Percentiles rank a stretch among this genome's conserved stretches.
phyloP scores from a whole-genome alignment of 2,113 vertebrate species.

The Cyanoderma ruficeps region DNA sequence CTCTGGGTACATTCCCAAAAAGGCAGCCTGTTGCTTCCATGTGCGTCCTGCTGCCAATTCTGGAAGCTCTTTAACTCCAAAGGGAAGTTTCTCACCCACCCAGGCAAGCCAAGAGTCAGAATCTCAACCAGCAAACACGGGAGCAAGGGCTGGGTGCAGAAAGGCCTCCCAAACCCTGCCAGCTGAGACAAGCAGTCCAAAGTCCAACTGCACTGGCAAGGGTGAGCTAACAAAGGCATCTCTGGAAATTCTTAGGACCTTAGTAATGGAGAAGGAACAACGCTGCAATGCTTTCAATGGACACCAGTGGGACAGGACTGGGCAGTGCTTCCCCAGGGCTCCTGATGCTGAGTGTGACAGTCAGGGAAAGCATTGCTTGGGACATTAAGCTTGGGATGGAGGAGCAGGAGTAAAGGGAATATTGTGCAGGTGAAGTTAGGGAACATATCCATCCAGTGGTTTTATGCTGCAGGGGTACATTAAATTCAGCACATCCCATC shows the following conservation, averaged over 20 bases:
- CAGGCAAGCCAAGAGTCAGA: neutral
- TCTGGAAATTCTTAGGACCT: neutral
- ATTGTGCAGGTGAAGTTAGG: neutral
- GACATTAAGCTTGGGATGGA: neutral
- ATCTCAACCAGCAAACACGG: neutral
- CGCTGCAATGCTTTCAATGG: neutral
- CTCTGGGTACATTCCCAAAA: neutral
- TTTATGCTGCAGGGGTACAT: neutral
- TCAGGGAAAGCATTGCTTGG: neutral
- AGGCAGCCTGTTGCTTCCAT: neutral
- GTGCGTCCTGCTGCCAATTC: neutral
- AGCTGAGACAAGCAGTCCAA: neutral
- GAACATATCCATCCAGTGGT: neutral
- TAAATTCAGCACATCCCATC: neutral
- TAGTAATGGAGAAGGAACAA: neutral
- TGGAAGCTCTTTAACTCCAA: neutral
- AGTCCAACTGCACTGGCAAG: neutral
- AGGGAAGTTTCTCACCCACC: neutral
- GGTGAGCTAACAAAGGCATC: neutral
- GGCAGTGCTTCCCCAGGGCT: neutral
- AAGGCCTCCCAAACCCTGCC: neutral
- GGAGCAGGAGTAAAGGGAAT: neutral
- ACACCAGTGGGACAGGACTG: neutral
- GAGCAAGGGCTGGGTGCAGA: neutral
- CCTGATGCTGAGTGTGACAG: neutral